Conservation (phyloP, 2,888 invertebrate species). For the Cantharis rustica region DNA sequence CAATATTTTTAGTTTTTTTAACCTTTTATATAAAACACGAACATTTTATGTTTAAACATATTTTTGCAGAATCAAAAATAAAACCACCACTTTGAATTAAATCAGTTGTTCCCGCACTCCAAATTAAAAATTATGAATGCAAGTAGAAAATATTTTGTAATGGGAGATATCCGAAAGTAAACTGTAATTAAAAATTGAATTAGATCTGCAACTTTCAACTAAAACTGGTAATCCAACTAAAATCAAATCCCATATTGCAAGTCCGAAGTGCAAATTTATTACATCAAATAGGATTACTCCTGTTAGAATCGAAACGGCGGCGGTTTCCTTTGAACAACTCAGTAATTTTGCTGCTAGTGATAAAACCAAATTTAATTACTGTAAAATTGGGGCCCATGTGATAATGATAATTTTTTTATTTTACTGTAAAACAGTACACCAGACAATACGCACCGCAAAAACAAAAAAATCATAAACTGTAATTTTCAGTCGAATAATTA, state of each 20-base stretch:
- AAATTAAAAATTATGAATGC: too few species aligned
- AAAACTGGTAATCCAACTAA: background rate
- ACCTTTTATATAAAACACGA: too few species aligned
- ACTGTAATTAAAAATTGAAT: background rate
- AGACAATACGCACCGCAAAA: background rate
- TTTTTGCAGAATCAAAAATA: too few species aligned
- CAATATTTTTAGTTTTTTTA: too few species aligned
- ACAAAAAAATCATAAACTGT: background rate
- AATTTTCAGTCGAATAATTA: constrained; percentile 2
- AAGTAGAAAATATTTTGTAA: too few species aligned
- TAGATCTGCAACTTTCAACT: background rate
- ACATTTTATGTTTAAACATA: too few species aligned
- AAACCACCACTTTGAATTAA: too few species aligned
- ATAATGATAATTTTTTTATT: background rate
- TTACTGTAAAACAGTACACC: background rate
- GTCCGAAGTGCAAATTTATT: background rate
- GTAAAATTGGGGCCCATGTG: background rate
- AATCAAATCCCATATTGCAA: background rate
- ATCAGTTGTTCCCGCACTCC: too few species aligned
- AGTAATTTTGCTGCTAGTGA: background rate
- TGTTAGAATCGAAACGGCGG: background rate
- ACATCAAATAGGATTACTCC: background rate
- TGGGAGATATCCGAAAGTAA: too few species aligned
- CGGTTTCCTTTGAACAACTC: background rate
- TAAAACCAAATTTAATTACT: background rate